A percentile compares a stretch with the other conserved stretches of the same genome.
phyloP scores from a whole-genome alignment of 2,113 vertebrate species.

The Meleagris gallopavo region DNA sequence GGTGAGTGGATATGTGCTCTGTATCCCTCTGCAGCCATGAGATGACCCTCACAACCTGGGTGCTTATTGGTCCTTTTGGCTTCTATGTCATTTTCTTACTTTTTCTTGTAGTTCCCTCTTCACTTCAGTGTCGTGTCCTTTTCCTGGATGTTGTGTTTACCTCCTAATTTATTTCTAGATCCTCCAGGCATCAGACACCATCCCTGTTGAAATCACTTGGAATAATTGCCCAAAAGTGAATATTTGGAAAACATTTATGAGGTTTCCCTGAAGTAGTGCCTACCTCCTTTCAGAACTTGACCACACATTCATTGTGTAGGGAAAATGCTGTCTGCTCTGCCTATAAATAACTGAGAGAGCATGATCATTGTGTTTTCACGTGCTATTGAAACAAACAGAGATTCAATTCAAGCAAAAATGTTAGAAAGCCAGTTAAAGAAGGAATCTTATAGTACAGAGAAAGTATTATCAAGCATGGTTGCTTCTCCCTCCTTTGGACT shows the following conservation, averaged over 20 bases:
- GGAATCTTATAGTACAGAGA: not conserved
- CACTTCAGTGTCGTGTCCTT: not conserved
- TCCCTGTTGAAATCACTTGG: not conserved
- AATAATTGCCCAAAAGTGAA: not conserved
- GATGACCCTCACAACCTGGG: not conserved
- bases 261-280: not conserved
- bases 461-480: not conserved
- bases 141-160: not conserved
- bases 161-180: not conserved
- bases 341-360: not conserved
- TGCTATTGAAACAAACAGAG: not conserved
- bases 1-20: not conserved
- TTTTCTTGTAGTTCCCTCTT: not conserved
- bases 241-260: not conserved
- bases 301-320: not conserved
- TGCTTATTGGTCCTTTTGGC: not conserved
- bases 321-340: not conserved
- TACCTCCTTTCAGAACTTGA: not conserved
- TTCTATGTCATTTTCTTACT: not conserved
- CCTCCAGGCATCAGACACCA: not conserved
- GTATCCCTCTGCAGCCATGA: not conserved
- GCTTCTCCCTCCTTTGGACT: not conserved
- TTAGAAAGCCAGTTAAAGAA: not conserved
- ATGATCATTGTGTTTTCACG: not conserved
- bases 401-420: not conserved